Conservation (phyloP, 2,888 invertebrate species). For the Thymelicus lineola region DNA sequence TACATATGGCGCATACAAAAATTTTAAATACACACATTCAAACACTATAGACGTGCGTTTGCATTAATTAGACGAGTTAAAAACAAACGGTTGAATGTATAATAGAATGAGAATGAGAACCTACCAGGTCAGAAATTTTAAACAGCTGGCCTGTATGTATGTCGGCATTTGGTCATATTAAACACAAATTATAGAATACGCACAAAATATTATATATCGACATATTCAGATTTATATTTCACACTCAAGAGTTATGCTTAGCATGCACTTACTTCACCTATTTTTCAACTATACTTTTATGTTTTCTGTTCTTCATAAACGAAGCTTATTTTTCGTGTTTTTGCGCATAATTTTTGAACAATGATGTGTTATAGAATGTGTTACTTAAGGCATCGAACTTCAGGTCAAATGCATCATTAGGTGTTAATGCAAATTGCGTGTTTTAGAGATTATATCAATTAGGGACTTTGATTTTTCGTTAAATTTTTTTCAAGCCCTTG, state of each 20-base stretch:
- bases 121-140: constrained; percentile 58
- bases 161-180: constrained; percentile 43
- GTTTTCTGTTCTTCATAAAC: no score
- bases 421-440: constrained; percentile 40
- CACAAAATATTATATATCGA: no score
- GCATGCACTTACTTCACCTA: not conserved
- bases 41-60: constrained; percentile 62
- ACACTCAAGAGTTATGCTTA: not conserved
- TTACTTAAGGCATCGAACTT: constrained; percentile 38
- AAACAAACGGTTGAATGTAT: constrained; percentile 57
- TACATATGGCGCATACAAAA: constrained; percentile 60
- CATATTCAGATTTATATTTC: no score
- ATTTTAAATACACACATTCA: constrained; percentile 59
- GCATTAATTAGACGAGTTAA: constrained; percentile 75
- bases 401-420: constrained; percentile 28
- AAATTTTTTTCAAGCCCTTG: no score
- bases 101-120: constrained; percentile 53
- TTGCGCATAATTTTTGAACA: no score
- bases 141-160: constrained; percentile 48
- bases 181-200: constrained; percentile 35
- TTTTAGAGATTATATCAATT: constrained; percentile 19
- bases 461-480: no score
- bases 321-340: no score
- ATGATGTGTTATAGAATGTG: no score
- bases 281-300: no score